Percentiles rank a stretch among this genome's conserved stretches.
These are phyloP conservation scores for Hiodon alosoides DNA, from an alignment of 2,113 vertebrate species.

Conservation along the genomic window DNA sequence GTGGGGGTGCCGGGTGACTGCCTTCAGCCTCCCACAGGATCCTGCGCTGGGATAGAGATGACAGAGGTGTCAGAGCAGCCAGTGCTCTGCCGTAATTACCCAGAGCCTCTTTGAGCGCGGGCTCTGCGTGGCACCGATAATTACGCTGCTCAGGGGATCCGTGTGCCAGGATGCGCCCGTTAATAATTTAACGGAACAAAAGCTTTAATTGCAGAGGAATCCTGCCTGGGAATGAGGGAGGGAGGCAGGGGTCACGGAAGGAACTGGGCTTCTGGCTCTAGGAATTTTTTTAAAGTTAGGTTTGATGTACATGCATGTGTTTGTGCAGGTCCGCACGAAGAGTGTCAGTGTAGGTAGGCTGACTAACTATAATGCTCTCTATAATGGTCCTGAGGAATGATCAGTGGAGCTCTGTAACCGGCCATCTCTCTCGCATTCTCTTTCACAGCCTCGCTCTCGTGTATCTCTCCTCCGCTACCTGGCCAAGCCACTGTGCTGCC, in stretches of 20 bases:
- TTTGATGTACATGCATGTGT: neutral
- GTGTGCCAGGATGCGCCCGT: conserved; percentile 9
- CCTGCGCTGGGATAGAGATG: neutral
- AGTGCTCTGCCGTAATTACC: conserved; percentile 29
- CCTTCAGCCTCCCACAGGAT: neutral
- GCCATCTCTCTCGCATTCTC: neutral
- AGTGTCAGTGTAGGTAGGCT: neutral
- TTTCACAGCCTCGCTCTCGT: neutral
- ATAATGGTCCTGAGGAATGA: neutral
- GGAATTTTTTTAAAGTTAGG: neutral
- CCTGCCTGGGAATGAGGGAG: neutral
- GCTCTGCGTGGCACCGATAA: conserved; percentile 16
- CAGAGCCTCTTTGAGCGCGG: neutral
- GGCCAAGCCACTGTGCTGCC: conserved; percentile 23
- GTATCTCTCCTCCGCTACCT: conserved; percentile 2
- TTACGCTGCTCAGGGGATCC: conserved; percentile 1
- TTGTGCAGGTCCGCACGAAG: neutral
- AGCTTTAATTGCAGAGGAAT: conserved; percentile 25
- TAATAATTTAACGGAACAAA: conserved; percentile 26
- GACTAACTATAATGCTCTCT: neutral
- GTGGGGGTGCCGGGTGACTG: neutral
- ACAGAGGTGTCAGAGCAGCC: neutral
- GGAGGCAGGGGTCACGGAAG: neutral
- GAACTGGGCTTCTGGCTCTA: neutral
- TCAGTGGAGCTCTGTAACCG: neutral